Percentiles rank a stretch among this genome's conserved stretches.
Conservation (phyloP, 2,113 vertebrate genomes). For the Microcebus jonahi region DNA sequence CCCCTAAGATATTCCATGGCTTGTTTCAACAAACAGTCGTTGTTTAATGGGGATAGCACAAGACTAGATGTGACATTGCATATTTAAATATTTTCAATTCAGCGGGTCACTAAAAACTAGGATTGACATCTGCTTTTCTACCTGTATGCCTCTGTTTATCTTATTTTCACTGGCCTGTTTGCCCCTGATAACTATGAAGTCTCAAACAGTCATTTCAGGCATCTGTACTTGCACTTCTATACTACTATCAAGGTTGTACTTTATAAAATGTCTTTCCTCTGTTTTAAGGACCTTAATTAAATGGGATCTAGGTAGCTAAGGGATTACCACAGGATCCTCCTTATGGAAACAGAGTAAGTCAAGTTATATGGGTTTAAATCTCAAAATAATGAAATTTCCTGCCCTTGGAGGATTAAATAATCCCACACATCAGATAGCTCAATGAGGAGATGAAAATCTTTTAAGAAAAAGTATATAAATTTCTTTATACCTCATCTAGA, state of each 20-base stretch:
- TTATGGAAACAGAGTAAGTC: slow-evolving; percentile 40
- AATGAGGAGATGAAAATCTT: slow-evolving; percentile 49
- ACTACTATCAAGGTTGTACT: not conserved
- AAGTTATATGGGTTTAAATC: slow-evolving; percentile 59
- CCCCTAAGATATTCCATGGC: not conserved
- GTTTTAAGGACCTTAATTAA: slow-evolving; percentile 59
- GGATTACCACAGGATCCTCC: slow-evolving; percentile 22
- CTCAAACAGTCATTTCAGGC: not conserved
- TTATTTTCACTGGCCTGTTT: not conserved
- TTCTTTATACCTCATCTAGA: not conserved
- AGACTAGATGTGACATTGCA: not conserved
- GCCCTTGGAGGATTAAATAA: slow-evolving; percentile 16
- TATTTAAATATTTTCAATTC: slow-evolving; percentile 47
- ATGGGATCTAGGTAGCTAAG: slow-evolving; percentile 41
- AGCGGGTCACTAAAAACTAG: not conserved
- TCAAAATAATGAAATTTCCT: slow-evolving; percentile 68
- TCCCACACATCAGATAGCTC: not conserved
- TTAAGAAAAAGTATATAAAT: slow-evolving; percentile 26
- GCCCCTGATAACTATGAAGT: not conserved
- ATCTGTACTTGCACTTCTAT: not conserved
- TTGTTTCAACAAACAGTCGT: not conserved
- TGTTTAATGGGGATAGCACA: not conserved
- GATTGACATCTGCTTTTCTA: not conserved
- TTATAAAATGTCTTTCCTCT: slow-evolving; percentile 37
- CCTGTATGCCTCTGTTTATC: not conserved